These are phyloP conservation scores for Betta splendens DNA, from an alignment of 2,797 vertebrate genomes.

Conservation along the genomic window DNA sequence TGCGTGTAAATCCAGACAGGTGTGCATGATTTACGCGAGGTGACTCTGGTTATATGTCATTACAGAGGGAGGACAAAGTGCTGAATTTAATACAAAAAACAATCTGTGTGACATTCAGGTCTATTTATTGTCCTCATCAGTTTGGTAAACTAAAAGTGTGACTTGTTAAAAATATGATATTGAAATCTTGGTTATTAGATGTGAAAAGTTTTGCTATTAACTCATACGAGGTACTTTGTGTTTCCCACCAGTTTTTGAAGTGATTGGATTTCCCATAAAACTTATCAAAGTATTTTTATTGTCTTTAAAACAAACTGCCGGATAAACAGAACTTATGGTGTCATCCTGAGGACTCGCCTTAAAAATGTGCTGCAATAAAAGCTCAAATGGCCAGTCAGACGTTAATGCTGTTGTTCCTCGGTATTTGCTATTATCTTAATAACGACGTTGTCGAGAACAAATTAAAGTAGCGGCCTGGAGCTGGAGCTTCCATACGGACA, in stretches of 20 bases:
- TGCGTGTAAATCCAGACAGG: constrained; percentile 32
- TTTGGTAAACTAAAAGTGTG: not conserved
- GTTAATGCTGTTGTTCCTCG: not conserved
- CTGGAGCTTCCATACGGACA: not conserved
- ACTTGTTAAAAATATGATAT: too few relatives aligned
- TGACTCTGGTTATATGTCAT: constrained; percentile 7
- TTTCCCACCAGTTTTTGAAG: not conserved
- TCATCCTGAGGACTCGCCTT: too few relatives aligned
- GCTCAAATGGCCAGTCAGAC: too few relatives aligned
- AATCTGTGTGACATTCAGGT: not conserved
- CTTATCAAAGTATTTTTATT: too few relatives aligned
- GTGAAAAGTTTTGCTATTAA: too few relatives aligned
- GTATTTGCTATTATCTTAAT: not conserved
- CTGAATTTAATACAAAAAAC: constrained; percentile 8
- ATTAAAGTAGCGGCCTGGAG: not conserved
- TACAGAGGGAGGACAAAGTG: not conserved
- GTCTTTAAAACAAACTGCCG: too few relatives aligned
- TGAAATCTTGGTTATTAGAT: too few relatives aligned
- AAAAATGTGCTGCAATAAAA: too few relatives aligned
- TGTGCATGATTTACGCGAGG: constrained; percentile 37
- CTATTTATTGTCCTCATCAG: not conserved
- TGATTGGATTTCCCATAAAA: too few relatives aligned
- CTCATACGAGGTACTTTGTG: too few relatives aligned
- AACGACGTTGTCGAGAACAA: not conserved
- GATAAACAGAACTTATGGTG: too few relatives aligned